Percentiles rank a stretch among this genome's conserved stretches.
Conservation (phyloP, 53 echinoderm and acorn worm genomes). For the Luidia sarsii region DNA sequence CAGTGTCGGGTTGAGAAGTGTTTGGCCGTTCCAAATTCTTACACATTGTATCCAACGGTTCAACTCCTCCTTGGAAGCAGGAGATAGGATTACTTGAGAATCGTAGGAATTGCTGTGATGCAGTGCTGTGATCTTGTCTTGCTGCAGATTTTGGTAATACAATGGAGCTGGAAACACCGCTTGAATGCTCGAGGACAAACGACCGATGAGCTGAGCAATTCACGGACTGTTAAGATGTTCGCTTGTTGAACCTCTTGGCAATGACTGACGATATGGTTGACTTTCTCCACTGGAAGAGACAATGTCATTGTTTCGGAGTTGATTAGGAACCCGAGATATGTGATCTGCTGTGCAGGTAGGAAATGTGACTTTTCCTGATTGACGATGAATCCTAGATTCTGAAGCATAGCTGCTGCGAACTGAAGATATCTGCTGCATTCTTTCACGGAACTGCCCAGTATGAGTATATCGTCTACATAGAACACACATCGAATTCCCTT, state of each 20-base stretch:
- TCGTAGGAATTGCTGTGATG: slow-evolving; percentile 18
- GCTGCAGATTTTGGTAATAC: neutral
- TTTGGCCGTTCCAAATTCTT: neutral
- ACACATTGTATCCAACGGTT: neutral
- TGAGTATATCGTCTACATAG: neutral
- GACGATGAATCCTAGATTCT: neutral
- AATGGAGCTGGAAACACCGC: neutral
- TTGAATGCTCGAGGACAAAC: neutral
- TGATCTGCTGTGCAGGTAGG: neutral
- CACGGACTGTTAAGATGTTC: too few species aligned
- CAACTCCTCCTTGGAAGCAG: neutral
- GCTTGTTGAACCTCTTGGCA: neutral
- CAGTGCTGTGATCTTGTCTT: neutral
- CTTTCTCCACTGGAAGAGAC: neutral
- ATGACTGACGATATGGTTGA: neutral
- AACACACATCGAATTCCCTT: slow-evolving; percentile 1
- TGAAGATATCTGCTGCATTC: neutral
- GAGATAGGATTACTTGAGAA: neutral
- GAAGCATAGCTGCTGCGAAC: neutral
- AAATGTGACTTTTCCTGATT: neutral
- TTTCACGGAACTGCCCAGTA: neutral
- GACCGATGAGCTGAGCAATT: neutral
- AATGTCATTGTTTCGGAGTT: neutral
- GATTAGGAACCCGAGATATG: neutral
- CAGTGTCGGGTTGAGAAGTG: neutral